Base-by-base conservation (phyloP, 2,888 invertebrate genomes). In the Cremastinae sp. region DNA sequence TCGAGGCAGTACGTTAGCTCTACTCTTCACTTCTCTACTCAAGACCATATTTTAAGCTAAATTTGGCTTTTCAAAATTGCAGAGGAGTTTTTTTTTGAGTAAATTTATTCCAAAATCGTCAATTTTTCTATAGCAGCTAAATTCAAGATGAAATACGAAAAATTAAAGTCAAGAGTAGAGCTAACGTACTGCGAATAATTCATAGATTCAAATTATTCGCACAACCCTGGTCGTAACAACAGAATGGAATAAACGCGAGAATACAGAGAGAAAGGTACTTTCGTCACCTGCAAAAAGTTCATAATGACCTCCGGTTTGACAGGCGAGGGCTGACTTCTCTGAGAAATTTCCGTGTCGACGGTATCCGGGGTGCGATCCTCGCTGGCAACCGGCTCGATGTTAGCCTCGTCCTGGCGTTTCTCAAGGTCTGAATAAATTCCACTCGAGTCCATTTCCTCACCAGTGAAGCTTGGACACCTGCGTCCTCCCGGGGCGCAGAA, bases 371-470 rank as follows among this genome's bases (percentile, higher is more conserved):
- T 94, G 89, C 92, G 91, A 79, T 93, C 93, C 71, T 91, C 91
- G 20, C 86, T 86, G 20, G 83, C 83, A 20, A 80, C 80, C 20
- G 84, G 86, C 75, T 88, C 87, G 0, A 89, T 86, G 85, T 89
- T 88, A 64, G 77, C 74, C 61, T 92, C 92, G 82, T 95, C 95
- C 68, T 93, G 93, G 49, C 93, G 92, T 83, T 94, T 95, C 88
- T 96, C 96, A 78, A 96, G 93, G 87, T 96, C 96, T 0, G 96
- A 96, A 85, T 96, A 96, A 58, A 96, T 94, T 0, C 96, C 96
- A 85, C 96, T 96, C 0, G 96, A 96, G 87, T 96, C 96, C 96
- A 96, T 96, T 84, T 96, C 96, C 88, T 96, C 96, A 78, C 92
- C 88, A 45, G 88, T 88, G 74, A 90, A 90, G 72, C 89, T 89